Evolutionary conservation across 2,888 invertebrate genomes (phyloP).

Genomic region (Rhopalosiphum nymphaeae): DNA sequence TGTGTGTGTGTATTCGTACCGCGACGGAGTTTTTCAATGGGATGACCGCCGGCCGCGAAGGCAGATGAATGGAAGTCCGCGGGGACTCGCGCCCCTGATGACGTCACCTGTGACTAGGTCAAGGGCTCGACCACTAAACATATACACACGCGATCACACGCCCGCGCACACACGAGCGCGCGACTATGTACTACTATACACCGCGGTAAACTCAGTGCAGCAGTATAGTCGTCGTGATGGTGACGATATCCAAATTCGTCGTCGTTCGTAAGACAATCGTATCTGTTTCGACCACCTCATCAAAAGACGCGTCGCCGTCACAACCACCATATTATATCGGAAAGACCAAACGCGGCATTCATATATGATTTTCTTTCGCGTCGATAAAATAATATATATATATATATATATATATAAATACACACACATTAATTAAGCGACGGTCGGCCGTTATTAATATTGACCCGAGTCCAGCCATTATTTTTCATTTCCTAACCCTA

Average conservation of each 20-base stretch:
- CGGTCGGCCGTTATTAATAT: conserved; percentile 59
- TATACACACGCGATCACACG: neutral
- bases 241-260: neutral
- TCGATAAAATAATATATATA: conserved; percentile 28
- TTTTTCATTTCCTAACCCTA: conserved; percentile 55
- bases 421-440: conserved; percentile 53
- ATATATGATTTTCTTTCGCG: conserved; percentile 29
- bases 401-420: neutral
- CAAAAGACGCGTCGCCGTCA: neutral
- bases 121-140: conserved; percentile 45
- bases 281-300: neutral
- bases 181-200: neutral
- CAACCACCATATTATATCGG: neutral
- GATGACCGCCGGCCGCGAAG: conserved; percentile 42
- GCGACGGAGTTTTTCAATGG: conserved; percentile 61
- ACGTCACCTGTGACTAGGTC: conserved; percentile 65
- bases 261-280: neutral
- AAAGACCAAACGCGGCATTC: neutral
- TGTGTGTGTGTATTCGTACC: neutral
- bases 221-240: neutral
- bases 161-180: neutral
- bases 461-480: conserved; percentile 55
- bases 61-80: conserved; percentile 36
- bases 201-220: neutral
- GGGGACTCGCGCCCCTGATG: conserved; percentile 61